Percentiles rank a stretch among this genome's conserved stretches.
These are phyloP conservation scores for Venturia canescens DNA, from an alignment of 1,140 invertebrate genomes.

Conservation along the genomic window DNA sequence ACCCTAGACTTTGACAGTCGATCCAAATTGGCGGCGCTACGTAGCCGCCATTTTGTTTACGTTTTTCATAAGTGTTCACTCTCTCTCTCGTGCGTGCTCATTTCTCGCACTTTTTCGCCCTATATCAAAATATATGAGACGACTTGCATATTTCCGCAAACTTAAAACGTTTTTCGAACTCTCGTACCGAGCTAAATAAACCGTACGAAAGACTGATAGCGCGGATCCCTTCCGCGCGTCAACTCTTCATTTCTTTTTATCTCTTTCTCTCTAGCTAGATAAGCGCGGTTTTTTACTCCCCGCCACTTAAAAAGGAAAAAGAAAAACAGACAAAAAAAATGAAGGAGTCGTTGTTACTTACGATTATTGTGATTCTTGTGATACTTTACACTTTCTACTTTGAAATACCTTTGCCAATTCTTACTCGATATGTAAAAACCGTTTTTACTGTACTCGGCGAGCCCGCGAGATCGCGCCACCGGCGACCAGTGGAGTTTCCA, in stretches of 20 bases:
- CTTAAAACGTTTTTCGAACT: no score
- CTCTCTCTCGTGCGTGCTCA: no score
- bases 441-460: slow-evolving; percentile 57
- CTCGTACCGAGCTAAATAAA: no score
- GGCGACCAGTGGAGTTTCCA: background rate
- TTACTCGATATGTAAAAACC: slow-evolving; percentile 56
- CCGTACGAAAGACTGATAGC: no score
- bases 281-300: slow-evolving; percentile 43
- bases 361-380: slow-evolving; percentile 71
- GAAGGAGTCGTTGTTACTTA: slow-evolving; percentile 61
- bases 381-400: slow-evolving; percentile 75
- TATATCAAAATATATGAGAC: no score
- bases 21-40: no score
- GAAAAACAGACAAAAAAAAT: slow-evolving; percentile 51
- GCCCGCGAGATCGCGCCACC: background rate
- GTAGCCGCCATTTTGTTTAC: no score
- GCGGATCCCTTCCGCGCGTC: background rate
- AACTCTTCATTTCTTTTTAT: background rate
- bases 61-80: no score
- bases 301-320: background rate
- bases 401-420: slow-evolving; percentile 67
- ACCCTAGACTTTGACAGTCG: no score
- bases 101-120: no score
- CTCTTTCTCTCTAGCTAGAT: background rate
- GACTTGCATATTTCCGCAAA: no score